Conservation (phyloP, 2,113 vertebrate species). For the Antechinus stuartii region DNA sequence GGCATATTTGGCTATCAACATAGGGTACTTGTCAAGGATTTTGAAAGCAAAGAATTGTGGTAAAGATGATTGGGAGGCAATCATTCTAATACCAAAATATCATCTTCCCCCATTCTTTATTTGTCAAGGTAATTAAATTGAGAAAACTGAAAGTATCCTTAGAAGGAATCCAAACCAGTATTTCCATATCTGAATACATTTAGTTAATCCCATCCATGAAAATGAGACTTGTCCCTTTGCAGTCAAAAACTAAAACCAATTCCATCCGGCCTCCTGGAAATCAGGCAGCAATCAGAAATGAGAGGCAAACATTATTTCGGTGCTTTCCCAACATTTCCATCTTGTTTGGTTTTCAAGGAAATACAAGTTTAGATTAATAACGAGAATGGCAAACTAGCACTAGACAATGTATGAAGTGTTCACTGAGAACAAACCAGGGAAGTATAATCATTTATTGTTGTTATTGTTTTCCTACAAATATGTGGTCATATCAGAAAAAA, state of each 20-base stretch:
- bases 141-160: not conserved
- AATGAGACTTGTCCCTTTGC: not conserved
- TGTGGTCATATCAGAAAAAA: not conserved
- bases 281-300: not conserved
- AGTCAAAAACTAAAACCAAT: not conserved
- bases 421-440: not conserved
- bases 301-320: not conserved
- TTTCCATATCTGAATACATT: not conserved
- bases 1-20: not conserved
- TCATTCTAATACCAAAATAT: not conserved
- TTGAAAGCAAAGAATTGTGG: not conserved
- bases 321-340: not conserved
- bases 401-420: not conserved
- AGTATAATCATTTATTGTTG: not conserved
- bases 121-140: not conserved
- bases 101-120: not conserved
- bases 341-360: not conserved
- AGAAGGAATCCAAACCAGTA: not conserved
- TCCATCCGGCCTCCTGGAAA: not conserved
- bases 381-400: not conserved
- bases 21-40: not conserved
- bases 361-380: not conserved
- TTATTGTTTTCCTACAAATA: not conserved
- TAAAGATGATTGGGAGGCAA: not conserved
- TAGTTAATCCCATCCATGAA: not conserved